Evolutionary conservation across 2,113 vertebrate species (phyloP), one percentile per base, ranked within the genome.

Genomic region (Etheostoma cragini): DNA sequence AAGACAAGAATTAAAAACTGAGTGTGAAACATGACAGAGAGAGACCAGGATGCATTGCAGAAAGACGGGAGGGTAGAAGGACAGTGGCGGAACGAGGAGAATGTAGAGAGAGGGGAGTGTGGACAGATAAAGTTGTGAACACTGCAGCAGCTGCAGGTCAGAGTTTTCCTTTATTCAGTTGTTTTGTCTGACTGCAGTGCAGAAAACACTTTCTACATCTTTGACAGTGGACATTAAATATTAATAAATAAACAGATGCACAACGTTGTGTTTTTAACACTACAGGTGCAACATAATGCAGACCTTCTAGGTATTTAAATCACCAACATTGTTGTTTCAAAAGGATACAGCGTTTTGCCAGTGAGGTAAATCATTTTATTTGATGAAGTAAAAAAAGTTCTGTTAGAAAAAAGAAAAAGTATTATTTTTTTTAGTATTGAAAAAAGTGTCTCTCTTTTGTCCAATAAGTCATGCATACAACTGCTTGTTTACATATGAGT

Each of bases 111-210:
- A 61, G 24, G 61, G 26, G 50, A 42, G 61, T 67, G 74, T 72
- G 75, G 68, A 73, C 38, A 78, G 81, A 78, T 78, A 72, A 78
- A 56, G 68, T 7, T 68, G 68, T 83, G 68, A 73, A 78, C 81
- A 15, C 62, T 67, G 63, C 47, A 66, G 35, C 45, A 22, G 53
- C 64, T 38, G 63, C 64, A 54, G 64, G 58, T 63, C 67, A 79
- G 21, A 56, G 42, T 64, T 54, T 49, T 11, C 53, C 53, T 57
- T 24, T 19, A 49, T 38, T 8, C 47, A 56, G 1, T 16, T 12
- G 13, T 22, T 16, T 33, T 14, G 69, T 73, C 53, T 52, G 78
- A 70, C 71, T 74, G 45, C 71, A 62, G 35, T 56, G 33, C 54
- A 67, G 45, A 42, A 73, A 68, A 73, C 47, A n/a, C 5, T 54